Evolutionary conservation across 2,888 invertebrate species (phyloP).

Genomic region (Tenthredo mesomela): DNA sequence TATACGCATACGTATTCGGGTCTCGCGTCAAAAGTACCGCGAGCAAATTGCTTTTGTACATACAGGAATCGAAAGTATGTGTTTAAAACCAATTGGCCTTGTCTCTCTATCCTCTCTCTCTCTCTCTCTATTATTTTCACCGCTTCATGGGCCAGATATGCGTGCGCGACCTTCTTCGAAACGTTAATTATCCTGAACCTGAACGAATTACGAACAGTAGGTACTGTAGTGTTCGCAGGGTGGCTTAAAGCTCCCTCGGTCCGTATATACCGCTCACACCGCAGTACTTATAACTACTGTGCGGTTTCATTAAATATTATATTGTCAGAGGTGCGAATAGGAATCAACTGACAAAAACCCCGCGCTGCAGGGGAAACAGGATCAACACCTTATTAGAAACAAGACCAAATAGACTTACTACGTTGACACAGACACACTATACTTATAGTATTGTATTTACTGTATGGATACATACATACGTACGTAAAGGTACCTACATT

Average conservation of each 20-base stretch:
- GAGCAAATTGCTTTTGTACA: slow-evolving; percentile 29
- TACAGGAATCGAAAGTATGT: slow-evolving; percentile 44
- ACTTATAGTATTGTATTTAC: background rate
- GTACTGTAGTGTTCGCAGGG: background rate
- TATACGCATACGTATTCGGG: slow-evolving; percentile 16
- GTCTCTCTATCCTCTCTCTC: slow-evolving; percentile 16
- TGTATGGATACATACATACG: too few relatives aligned
- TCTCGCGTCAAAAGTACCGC: slow-evolving; percentile 15
- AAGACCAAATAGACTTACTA: slow-evolving; percentile 5
- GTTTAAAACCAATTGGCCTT: slow-evolving; percentile 41
- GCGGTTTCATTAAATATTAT: background rate
- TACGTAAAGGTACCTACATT: slow-evolving; percentile 18
- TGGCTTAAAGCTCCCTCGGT: background rate
- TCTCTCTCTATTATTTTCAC: background rate
- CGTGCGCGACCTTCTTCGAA: slow-evolving; percentile 35
- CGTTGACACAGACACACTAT: background rate
- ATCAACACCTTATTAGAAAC: slow-evolving; percentile 1
- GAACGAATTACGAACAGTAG: slow-evolving; percentile 1
- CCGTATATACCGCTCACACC: too few relatives aligned
- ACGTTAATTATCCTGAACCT: slow-evolving; percentile 34
- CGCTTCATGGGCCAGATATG: background rate
- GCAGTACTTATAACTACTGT: background rate
- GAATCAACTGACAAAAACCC: background rate
- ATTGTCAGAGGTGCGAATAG: background rate
- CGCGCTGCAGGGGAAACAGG: background rate